Conservation (phyloP, 2,113 vertebrate species). For the Mus spicilegus region DNA sequence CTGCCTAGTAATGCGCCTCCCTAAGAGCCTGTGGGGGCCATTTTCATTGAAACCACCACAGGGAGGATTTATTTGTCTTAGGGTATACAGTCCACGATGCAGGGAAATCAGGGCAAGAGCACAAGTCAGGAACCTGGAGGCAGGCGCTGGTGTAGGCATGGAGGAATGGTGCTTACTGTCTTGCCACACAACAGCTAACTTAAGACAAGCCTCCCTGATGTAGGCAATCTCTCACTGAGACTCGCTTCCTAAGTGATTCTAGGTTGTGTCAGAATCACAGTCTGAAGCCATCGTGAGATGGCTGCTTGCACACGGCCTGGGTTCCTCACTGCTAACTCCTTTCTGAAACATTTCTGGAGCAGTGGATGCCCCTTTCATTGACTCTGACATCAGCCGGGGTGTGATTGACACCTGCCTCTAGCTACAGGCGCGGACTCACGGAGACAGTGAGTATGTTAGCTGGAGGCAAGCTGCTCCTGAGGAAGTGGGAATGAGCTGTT, state of each 20-base stretch:
- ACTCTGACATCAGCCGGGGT: not conserved
- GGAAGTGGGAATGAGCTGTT: not conserved
- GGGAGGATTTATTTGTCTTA: not conserved
- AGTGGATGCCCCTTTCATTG: not conserved
- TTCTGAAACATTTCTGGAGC: not conserved
- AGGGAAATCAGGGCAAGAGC: not conserved
- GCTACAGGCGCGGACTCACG: not conserved
- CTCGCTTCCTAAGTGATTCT: not conserved
- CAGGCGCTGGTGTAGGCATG: not conserved
- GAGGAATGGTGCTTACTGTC: not conserved
- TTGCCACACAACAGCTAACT: not conserved
- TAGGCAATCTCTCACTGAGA: too few relatives aligned
- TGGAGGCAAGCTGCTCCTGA: not conserved
- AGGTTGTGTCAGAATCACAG: not conserved
- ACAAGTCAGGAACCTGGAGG: not conserved
- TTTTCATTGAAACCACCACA: not conserved
- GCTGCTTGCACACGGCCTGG: too few relatives aligned
- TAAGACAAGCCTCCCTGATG: not conserved
- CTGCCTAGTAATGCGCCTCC: not conserved
- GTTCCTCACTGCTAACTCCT: not conserved
- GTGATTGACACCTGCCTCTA: not conserved
- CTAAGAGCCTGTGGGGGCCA: not conserved
- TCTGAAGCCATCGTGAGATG: not conserved
- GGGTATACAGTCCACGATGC: not conserved
- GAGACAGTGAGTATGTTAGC: not conserved